Base-by-base conservation (phyloP, 2,113 vertebrate genomes). In the Bungarus multicinctus region DNA sequence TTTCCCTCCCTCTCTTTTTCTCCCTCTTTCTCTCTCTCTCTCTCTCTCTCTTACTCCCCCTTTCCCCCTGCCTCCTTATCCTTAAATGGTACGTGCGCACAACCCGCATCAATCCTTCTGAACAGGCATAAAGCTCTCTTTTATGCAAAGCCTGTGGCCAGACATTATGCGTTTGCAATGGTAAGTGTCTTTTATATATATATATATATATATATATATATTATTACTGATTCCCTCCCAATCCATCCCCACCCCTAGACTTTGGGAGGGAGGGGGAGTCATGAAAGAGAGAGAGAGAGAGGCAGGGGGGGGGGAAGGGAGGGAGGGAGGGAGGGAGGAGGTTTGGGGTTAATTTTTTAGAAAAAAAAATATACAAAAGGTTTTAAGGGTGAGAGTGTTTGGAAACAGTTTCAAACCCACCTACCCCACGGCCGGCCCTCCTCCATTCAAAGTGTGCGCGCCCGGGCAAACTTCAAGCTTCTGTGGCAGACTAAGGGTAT, bases 91-190 rank as follows among this genome's bases (percentile, higher is more conserved):
- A 95, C 43, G 43, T 27, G 85, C 85, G 45, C 74, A 43, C 96
- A 93, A 87, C 94, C 91, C 94, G 95, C 92, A 94, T 94, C 95
- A 92, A 88, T 94, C 94, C 91, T 94, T 94, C 94, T 94, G 96
- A 97, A 96, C 96, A 96, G 43, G 95, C 87, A 12, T 95, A 96
- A 96, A 95, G 95, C 92, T 3, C 27, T 12, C 91, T 89, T 60
- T 89, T 60, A 2, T 34, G 22, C 22, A 91, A 97, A 96, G 89
- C n/a, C 81, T 95, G 95, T 97, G 97, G 96, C n/a, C 95, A 97
- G 96, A 95, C 96, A 95, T 89, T 97, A 30, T 96, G 96, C 97
- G 96, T 93, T 97, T 96, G 96, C 94, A 92, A 97, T 95, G 97
- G 98, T 98, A 98, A 98, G 97, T 98, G 91, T 88, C 89, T 85